phyloP scores from a whole-genome alignment of 2,888 invertebrate genomes.

The Vanessa cardui region DNA sequence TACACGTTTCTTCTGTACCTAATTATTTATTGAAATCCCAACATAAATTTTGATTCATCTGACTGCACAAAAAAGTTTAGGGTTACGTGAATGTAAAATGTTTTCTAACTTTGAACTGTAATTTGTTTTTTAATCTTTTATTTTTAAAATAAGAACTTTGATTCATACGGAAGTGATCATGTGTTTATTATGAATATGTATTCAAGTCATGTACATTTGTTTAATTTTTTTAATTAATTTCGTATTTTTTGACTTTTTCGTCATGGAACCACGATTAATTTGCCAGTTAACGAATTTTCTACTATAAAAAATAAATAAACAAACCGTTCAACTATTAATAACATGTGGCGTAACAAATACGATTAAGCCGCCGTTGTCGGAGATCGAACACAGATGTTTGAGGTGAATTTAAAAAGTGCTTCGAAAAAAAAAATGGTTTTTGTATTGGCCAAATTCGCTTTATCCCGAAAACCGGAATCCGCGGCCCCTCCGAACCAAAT shows the following conservation, averaged over 20 bases:
- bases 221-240: no score
- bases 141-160: no score
- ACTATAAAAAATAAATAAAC: slow-evolving; percentile 69
- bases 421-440: slow-evolving; percentile 61
- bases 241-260: not conserved
- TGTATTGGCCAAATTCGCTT: slow-evolving; percentile 75
- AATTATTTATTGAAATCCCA: slow-evolving; percentile 75
- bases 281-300: slow-evolving; percentile 34
- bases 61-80: slow-evolving; percentile 47
- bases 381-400: slow-evolving; percentile 73
- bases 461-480: slow-evolving; percentile 79
- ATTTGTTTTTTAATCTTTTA: not conserved
- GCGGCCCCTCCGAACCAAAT: slow-evolving; percentile 72
- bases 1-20: slow-evolving; percentile 64
- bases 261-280: slow-evolving; percentile 30
- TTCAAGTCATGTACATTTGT: no score
- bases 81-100: slow-evolving; percentile 34
- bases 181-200: no score
- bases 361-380: slow-evolving; percentile 69
- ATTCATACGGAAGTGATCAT: no score
- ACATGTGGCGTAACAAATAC: slow-evolving; percentile 76
- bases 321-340: slow-evolving; percentile 76
- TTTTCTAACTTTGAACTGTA: not conserved
- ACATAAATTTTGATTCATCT: slow-evolving; percentile 68
- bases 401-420: slow-evolving; percentile 68